A percentile compares a stretch with the other conserved stretches of the same genome.
phyloP scores from a whole-genome alignment of 1,140 invertebrate species.

The Dreissena polymorpha region DNA sequence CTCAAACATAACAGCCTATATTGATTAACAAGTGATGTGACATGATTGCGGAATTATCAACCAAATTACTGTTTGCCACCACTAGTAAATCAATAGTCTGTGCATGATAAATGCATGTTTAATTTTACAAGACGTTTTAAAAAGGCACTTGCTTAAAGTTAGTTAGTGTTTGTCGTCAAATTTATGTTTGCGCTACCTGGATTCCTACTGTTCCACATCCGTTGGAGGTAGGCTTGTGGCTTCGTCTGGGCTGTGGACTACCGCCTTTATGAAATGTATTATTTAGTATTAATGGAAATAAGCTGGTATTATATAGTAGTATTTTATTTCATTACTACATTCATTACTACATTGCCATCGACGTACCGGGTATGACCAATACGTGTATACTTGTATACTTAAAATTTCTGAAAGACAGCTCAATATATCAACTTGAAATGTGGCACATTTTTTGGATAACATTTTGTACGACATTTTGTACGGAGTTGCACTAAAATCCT shows the following conservation, averaged over 20 bases:
- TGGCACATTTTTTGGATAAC: too few species aligned
- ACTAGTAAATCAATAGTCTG: not conserved
- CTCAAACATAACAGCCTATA: too few species aligned
- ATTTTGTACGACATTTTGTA: too few species aligned
- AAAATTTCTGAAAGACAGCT: not conserved
- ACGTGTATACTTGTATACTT: not conserved
- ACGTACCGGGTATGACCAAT: not conserved
- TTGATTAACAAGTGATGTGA: not conserved
- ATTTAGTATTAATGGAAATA: not conserved
- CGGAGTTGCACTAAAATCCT: too few species aligned
- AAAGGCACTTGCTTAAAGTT: not conserved
- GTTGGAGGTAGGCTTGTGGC: constrained; percentile 87
- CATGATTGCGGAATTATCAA: not conserved
- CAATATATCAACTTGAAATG: not conserved
- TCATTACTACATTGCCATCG: not conserved
- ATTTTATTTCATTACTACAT: not conserved
- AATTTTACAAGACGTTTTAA: not conserved
- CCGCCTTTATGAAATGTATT: constrained; percentile 45
- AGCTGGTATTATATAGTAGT: constrained; percentile 3
- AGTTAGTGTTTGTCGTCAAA: not conserved
- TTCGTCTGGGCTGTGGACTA: constrained; percentile 82
- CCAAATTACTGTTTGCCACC: not conserved
- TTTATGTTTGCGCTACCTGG: constrained; percentile 65
- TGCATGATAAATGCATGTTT: not conserved
- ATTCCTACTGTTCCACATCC: constrained; percentile 89